Evolutionary conservation across 2,797 vertebrate genomes (phyloP).

Genomic region (Mycteria americana): DNA sequence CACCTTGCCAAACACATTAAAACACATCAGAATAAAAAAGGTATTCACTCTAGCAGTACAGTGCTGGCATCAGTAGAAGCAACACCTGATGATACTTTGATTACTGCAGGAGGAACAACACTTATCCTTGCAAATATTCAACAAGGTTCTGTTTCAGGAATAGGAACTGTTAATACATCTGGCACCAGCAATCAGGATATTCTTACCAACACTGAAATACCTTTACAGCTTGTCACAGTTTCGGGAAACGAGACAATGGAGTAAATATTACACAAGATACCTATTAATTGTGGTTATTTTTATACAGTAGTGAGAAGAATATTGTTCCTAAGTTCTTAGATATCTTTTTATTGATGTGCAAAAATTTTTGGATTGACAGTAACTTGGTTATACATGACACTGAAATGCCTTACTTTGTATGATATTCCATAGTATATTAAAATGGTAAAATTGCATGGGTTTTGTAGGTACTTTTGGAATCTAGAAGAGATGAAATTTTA

Average conservation of each 20-base stretch:
- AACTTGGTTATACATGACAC: constrained; percentile 97
- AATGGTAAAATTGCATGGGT: constrained; percentile 99
- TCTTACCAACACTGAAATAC: constrained; percentile 95
- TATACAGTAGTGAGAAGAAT: constrained; percentile 88
- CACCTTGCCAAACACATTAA: constrained; percentile 99
- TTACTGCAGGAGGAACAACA: constrained; percentile 95
- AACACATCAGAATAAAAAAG: constrained; percentile 99
- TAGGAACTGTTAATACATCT: constrained; percentile 88
- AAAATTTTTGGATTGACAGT: constrained; percentile 88
- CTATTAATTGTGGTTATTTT: constrained; percentile 89
- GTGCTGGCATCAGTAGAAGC: constrained; percentile 90
- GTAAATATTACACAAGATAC: constrained; percentile 88
- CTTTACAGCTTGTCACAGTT: constrained; percentile 97
- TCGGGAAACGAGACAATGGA: constrained; percentile 95
- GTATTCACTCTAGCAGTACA: constrained; percentile 88
- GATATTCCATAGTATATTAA: constrained; percentile 92
- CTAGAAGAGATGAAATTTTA: constrained; percentile 87
- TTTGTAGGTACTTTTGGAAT: constrained; percentile 89
- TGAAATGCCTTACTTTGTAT: constrained; percentile 99
- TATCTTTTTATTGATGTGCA: constrained; percentile 94
- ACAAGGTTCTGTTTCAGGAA: constrained; percentile 89
- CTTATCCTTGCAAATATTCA: constrained; percentile 99
- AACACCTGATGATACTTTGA: constrained; percentile 91
- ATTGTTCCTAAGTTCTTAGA: constrained; percentile 89
- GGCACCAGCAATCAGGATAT: constrained; percentile 92